Evolutionary conservation across 2,113 vertebrate species (phyloP).

Genomic region (Megaleporinus macrocephalus): DNA sequence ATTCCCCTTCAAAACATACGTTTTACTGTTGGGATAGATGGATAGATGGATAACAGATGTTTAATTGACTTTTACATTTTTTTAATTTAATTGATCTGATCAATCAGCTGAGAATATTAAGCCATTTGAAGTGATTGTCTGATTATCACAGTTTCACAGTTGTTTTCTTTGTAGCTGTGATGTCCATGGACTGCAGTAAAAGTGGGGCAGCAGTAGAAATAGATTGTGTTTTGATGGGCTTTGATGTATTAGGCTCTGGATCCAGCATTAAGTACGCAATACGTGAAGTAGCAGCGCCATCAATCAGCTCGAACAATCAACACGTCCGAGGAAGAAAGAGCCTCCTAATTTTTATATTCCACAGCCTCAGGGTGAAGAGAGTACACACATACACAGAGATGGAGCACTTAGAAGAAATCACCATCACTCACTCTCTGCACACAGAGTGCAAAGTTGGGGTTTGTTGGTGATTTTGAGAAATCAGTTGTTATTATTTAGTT

Average conservation of each 20-base stretch:
- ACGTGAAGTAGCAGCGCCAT: background rate
- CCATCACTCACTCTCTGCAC: background rate
- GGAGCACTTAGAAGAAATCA: background rate
- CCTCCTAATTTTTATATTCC: background rate
- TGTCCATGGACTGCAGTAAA: background rate
- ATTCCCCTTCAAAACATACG: no score
- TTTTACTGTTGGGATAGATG: no score
- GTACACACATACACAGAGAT: background rate
- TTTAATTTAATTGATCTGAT: no score
- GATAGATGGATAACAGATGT: no score
- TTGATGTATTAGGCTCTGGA: constrained; percentile 21
- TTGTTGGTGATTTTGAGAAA: background rate
- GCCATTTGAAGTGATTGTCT: no score
- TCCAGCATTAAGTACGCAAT: background rate
- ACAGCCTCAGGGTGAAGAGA: background rate
- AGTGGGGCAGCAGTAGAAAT: background rate
- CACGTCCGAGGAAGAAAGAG: constrained; percentile 12
- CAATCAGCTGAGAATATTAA: no score
- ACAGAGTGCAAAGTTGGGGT: no score
- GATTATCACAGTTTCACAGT: no score
- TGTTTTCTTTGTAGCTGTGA: background rate
- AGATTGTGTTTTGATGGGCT: background rate
- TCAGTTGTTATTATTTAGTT: no score
- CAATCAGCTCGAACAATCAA: constrained; percentile 8
- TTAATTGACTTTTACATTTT: no score